phyloP scores from a whole-genome alignment of 2,113 vertebrate species.

The Chloroceryle aenea region DNA sequence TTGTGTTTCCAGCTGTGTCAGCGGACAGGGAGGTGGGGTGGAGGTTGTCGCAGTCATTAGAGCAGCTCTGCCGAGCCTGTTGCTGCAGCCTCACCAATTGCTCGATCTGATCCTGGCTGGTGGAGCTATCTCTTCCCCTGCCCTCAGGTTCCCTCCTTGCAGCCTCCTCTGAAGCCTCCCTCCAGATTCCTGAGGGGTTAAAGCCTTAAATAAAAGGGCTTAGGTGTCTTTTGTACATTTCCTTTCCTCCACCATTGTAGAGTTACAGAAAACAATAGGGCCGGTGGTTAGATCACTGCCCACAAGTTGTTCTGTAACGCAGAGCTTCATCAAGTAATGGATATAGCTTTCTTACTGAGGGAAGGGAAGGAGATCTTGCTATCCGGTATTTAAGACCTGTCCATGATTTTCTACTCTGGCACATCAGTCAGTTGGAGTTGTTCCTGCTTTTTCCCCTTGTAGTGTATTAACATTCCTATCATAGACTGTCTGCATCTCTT shows the following conservation, averaged over 20 bases:
- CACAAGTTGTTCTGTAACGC: neutral
- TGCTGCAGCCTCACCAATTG: neutral
- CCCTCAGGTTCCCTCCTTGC: neutral
- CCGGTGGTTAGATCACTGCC: neutral
- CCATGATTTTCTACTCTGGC: neutral
- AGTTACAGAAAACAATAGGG: neutral
- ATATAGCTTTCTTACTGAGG: neutral
- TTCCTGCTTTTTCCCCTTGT: neutral
- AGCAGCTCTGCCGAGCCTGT: neutral
- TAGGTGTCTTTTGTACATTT: neutral
- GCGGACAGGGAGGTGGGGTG: neutral
- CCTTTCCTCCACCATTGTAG: neutral
- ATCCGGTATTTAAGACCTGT: neutral
- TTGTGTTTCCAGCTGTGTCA: neutral
- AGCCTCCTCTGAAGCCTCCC: neutral
- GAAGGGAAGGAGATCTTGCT: neutral
- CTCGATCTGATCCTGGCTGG: neutral
- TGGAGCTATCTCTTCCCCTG: neutral
- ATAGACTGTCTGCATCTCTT: neutral
- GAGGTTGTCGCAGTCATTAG: neutral
- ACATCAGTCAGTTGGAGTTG: rapidly evolving
- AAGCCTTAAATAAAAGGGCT: neutral
- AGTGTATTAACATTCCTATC: neutral
- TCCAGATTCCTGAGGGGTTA: neutral
- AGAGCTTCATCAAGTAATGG: neutral